phyloP scores from a whole-genome alignment of 2,797 vertebrate species.

The Diceros bicornis region DNA sequence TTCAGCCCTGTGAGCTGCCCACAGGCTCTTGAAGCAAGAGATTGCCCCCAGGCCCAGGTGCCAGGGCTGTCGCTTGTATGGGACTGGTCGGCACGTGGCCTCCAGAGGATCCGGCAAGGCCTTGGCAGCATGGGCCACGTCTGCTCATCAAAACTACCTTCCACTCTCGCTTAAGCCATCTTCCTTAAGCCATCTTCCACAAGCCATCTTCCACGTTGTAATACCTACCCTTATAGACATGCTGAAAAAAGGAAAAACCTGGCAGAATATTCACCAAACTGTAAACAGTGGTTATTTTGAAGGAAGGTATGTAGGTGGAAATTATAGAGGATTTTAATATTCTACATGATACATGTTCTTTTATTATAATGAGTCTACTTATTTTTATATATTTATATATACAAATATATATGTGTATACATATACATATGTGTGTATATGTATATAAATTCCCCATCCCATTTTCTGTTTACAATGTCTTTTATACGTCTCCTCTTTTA shows the following conservation, averaged over 20 bases:
- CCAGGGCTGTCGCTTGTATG: background rate
- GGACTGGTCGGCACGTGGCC: accelerated
- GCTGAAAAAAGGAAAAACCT: background rate
- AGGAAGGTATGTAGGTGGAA: background rate
- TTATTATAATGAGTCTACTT: background rate
- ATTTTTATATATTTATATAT: background rate
- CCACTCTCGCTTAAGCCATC: too few species aligned
- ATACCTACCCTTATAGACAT: background rate
- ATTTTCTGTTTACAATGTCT: background rate
- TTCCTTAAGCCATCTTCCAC: too few species aligned
- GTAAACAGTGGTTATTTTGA: slow-evolving; percentile 13
- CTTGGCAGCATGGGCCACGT: background rate
- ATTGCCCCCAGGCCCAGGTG: background rate
- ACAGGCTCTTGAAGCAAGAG: background rate
- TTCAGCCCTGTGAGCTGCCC: background rate
- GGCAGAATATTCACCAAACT: background rate
- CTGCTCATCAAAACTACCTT: background rate
- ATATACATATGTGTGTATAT: too few species aligned
- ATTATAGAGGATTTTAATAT: slow-evolving; percentile 25
- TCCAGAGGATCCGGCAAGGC: background rate
- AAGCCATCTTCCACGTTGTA: too few species aligned
- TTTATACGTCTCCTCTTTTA: background rate
- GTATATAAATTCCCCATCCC: background rate
- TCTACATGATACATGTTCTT: background rate
- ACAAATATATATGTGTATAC: background rate